Evolutionary conservation across 2,888 invertebrate genomes (phyloP).

Genomic region (Caenorhabditis uteleia): DNA sequence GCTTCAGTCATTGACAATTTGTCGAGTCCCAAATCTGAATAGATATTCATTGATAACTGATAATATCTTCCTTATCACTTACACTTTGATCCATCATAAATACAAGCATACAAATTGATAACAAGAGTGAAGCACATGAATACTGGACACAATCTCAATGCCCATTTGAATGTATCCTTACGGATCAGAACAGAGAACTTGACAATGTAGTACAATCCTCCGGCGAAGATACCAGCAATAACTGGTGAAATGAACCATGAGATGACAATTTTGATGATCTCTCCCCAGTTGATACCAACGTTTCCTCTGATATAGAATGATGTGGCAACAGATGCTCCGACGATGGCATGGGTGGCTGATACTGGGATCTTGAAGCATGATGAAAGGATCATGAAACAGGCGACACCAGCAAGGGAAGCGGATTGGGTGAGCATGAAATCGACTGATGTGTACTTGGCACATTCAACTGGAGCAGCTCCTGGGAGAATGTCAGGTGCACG

Average conservation of each 20-base stretch:
- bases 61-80: constrained; percentile 1
- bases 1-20: constrained; percentile 42
- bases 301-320: constrained; percentile 76
- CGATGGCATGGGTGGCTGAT: constrained; percentile 75
- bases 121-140: constrained; percentile 80
- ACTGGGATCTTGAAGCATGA: constrained; percentile 94
- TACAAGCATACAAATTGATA: constrained; percentile 90
- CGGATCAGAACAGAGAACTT: constrained; percentile 79
- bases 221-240: constrained; percentile 87
- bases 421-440: constrained; percentile 53
- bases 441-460: constrained; percentile 53
- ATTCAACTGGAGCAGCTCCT: constrained; percentile 40
- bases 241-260: constrained; percentile 98
- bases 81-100: constrained; percentile 80
- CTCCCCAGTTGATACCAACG: constrained; percentile 83
- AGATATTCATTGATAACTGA: background rate
- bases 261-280: constrained; percentile 82
- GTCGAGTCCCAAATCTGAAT: constrained; percentile 53
- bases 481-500: constrained; percentile 33
- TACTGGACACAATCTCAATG: constrained; percentile 45
- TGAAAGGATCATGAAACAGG: constrained; percentile 53
- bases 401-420: constrained; percentile 49
- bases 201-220: constrained; percentile 81
- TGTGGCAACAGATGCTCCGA: constrained; percentile 50
- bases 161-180: constrained; percentile 44